These are phyloP conservation scores for Cottoperca gobio DNA, from an alignment of 2,797 vertebrate species.

Conservation along the genomic window DNA sequence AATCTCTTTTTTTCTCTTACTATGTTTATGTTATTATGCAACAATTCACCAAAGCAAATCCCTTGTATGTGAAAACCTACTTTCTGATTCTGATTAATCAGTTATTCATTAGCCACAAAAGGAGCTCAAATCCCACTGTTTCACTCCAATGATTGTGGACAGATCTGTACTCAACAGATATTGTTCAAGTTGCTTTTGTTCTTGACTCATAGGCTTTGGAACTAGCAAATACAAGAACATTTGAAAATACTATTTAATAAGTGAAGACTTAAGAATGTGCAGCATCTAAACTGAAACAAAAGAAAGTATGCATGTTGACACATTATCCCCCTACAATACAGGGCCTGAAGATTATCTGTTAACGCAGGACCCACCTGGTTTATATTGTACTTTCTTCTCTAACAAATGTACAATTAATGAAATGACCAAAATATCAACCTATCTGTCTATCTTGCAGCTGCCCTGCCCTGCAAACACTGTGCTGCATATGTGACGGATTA, in stretches of 20 bases:
- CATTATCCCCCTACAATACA: background rate
- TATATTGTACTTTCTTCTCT: background rate
- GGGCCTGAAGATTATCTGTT: background rate
- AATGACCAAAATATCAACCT: slow-evolving; percentile 1
- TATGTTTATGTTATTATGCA: too few species aligned
- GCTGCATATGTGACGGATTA: background rate
- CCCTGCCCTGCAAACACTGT: too few species aligned
- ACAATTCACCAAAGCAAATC: too few species aligned
- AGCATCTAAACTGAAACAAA: background rate
- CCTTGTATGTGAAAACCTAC: too few species aligned
- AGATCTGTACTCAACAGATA: background rate
- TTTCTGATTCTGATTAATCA: too few species aligned
- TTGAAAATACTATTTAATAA: background rate
- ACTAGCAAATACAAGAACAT: background rate
- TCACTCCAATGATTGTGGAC: background rate
- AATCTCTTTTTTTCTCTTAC: too few species aligned
- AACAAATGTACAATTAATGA: slow-evolving; percentile 9
- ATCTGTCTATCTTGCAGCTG: too few species aligned
- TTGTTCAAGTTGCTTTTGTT: background rate
- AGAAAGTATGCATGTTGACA: background rate
- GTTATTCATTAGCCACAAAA: background rate
- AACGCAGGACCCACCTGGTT: background rate
- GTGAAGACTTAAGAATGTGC: background rate
- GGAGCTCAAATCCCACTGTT: background rate
- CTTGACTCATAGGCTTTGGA: background rate